Conservation (phyloP, 2,888 invertebrate species). For the Sisyra nigra region DNA sequence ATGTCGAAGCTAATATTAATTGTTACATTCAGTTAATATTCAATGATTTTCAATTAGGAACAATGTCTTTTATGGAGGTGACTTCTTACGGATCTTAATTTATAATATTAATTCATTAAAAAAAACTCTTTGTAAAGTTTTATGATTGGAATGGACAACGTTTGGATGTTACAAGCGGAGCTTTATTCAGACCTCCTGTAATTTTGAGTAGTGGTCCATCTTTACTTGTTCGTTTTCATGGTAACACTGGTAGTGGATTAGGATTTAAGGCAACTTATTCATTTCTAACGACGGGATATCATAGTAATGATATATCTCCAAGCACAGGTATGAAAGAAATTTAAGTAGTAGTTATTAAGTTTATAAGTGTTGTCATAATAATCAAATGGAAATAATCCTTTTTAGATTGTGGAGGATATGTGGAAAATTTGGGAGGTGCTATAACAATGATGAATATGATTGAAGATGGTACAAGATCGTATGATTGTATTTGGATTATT, state of each 20-base stretch:
- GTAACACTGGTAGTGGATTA: conserved; percentile 47
- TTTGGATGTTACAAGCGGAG: conserved; percentile 45
- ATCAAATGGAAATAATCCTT: conserved; percentile 11
- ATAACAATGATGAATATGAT: conserved; percentile 66
- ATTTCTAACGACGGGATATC: conserved; percentile 22
- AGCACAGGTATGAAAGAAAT: conserved; percentile 21
- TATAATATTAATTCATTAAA: too few relatives aligned
- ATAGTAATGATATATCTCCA: conserved; percentile 24
- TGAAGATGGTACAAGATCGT: conserved; percentile 35
- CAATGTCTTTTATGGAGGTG: conserved; percentile 49
- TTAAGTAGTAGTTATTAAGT: too few relatives aligned
- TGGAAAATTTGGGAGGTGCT: conserved; percentile 50
- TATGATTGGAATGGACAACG: conserved; percentile 51
- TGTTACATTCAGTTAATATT: conserved; percentile 47
- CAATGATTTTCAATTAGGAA: conserved; percentile 48
- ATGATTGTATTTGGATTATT: conserved; percentile 57
- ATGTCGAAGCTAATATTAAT: conserved; percentile 24
- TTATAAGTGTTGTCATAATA: too few relatives aligned
- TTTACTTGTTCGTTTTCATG: conserved; percentile 46
- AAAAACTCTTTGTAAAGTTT: conserved; percentile 29
- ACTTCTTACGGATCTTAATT: too few relatives aligned
- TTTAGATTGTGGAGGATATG: conserved; percentile 51
- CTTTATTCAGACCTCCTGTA: conserved; percentile 49
- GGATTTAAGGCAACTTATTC: conserved; percentile 48
- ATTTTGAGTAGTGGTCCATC: conserved; percentile 46